A percentile compares a stretch with the other conserved stretches of the same genome.
Conservation (phyloP, 1,140 invertebrate species). For the Palaemon carinicauda region DNA sequence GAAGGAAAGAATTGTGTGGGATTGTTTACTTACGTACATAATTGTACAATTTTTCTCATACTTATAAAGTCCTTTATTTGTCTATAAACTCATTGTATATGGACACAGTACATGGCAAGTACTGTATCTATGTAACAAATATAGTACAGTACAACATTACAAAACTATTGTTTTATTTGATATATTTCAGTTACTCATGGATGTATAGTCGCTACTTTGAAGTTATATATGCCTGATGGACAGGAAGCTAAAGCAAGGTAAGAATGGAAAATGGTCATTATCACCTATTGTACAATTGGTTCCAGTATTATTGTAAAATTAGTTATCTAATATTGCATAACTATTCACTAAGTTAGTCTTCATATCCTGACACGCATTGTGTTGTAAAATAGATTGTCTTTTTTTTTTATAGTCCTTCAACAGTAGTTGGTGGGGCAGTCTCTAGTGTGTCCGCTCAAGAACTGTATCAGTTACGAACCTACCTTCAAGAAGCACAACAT, state of each 20-base stretch:
- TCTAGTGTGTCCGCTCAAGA: slow-evolving; percentile 75
- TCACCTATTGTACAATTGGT: neutral
- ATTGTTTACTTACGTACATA: no score
- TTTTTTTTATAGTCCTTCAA: slow-evolving; percentile 64
- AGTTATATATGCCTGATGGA: slow-evolving; percentile 92
- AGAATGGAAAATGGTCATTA: no score
- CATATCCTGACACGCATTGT: neutral
- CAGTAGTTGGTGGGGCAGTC: slow-evolving; percentile 60
- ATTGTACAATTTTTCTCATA: no score
- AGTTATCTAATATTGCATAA: neutral
- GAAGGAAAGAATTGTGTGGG: no score
- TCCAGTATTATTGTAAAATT: neutral
- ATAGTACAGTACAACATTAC: neutral
- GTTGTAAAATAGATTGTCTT: neutral
- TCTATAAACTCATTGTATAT: no score
- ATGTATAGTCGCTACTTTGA: slow-evolving; percentile 93
- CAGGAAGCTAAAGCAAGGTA: slow-evolving; percentile 86
- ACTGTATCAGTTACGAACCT: slow-evolving; percentile 87
- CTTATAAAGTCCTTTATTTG: no score
- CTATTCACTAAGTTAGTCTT: neutral
- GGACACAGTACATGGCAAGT: no score
- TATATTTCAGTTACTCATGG: slow-evolving; percentile 83
- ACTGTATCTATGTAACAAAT: no score
- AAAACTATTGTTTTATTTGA: neutral
- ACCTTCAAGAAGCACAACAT: slow-evolving; percentile 82